These are phyloP conservation scores for Phylloscopus collybita DNA, from an alignment of 2,797 vertebrate species.

Conservation along the genomic window DNA sequence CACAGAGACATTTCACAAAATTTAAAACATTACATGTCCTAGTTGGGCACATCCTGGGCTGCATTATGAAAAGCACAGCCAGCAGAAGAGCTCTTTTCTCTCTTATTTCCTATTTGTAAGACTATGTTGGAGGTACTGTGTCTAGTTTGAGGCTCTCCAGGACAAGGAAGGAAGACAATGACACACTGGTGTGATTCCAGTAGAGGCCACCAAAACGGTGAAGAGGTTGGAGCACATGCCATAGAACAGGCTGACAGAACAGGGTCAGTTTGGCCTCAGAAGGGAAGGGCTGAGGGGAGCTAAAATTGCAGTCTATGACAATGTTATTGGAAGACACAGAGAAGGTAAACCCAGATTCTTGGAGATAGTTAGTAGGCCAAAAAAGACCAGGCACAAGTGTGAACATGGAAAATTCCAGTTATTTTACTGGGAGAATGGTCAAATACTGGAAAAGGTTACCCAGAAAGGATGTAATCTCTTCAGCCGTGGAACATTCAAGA, in stretches of 20 bases:
- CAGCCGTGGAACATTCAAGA: neutral
- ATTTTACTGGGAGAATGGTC: neutral
- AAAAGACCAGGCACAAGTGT: neutral
- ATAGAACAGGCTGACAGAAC: neutral
- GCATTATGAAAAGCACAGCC: fast-evolving
- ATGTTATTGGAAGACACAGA: neutral
- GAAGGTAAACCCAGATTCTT: neutral
- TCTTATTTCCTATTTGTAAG: fast-evolving
- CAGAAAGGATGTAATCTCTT: neutral
- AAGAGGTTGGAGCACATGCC: neutral
- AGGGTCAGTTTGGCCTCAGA: fast-evolving
- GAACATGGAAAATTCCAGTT: neutral
- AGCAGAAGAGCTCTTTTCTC: neutral
- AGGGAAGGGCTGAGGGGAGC: neutral
- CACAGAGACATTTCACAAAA: neutral
- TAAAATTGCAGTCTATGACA: neutral
- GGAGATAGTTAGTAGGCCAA: no score
- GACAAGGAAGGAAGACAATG: neutral
- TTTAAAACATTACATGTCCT: neutral
- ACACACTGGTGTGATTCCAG: neutral
- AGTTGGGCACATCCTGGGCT: neutral
- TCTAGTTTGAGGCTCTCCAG: neutral
- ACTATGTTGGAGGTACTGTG: fast-evolving
- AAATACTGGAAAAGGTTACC: neutral
- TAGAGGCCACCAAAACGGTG: neutral